Evolutionary conservation across 92 coral and sea anemone genomes (phyloP).

Genomic region (Heteractis magnifica): DNA sequence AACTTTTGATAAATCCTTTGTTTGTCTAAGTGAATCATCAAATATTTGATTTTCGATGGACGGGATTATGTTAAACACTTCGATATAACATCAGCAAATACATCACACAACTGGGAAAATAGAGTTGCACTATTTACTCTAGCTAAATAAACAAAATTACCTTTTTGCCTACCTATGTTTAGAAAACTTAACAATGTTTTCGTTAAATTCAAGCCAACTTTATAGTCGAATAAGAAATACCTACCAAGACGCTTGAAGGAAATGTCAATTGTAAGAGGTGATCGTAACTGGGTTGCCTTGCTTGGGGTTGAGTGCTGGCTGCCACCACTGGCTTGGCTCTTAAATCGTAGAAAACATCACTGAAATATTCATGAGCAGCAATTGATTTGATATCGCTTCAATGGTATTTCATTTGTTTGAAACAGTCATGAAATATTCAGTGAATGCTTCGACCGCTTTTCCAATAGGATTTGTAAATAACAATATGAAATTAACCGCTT

Average conservation of each 20-base stretch:
- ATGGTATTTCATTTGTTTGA: slow-evolving; percentile 69
- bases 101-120: slow-evolving; percentile 58
- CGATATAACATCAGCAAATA: slow-evolving; percentile 49
- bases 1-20: slow-evolving; percentile 7
- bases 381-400: slow-evolving; percentile 75
- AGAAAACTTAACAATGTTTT: slow-evolving; percentile 34
- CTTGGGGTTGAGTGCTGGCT: not conserved
- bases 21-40: slow-evolving; percentile 27
- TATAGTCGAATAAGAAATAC: not conserved
- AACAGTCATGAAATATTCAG: slow-evolving; percentile 70
- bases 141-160: slow-evolving; percentile 53
- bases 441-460: slow-evolving; percentile 50
- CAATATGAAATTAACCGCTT: slow-evolving; percentile 55
- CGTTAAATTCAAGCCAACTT: not conserved
- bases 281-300: slow-evolving; percentile 9
- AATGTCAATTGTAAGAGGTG: not conserved
- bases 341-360: slow-evolving; percentile 46
- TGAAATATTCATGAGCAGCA: slow-evolving; percentile 67
- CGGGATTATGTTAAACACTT: slow-evolving; percentile 48
- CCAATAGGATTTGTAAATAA: slow-evolving; percentile 61
- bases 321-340: slow-evolving; percentile 38
- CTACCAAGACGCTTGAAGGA: slow-evolving; percentile 29
- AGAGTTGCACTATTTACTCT: slow-evolving; percentile 59
- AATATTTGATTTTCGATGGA: slow-evolving; percentile 65
- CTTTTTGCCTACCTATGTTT: slow-evolving; percentile 29